Percentiles rank a stretch among this genome's conserved stretches.
These are phyloP conservation scores for Selene dorsalis DNA, from an alignment of 2,797 vertebrate species.

Conservation along the genomic window DNA sequence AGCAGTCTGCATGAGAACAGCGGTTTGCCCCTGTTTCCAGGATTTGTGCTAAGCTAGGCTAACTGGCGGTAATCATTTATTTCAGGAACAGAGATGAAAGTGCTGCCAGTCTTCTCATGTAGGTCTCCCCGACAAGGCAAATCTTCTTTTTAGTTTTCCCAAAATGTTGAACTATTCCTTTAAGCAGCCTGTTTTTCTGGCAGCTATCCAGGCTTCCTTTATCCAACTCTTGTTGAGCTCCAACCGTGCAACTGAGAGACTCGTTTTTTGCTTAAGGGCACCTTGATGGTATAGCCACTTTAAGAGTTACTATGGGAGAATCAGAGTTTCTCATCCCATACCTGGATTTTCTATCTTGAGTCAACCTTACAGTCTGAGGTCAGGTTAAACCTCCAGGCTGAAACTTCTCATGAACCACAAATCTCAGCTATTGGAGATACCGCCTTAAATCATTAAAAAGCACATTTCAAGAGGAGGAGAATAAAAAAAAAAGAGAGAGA, in stretches of 20 bases:
- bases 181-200: not conserved
- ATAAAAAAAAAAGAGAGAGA: not conserved
- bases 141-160: not conserved
- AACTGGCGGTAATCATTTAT: not conserved
- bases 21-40: not conserved
- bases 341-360: conserved; percentile 22
- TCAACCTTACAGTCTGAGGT: conserved; percentile 13
- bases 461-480: conserved; percentile 15
- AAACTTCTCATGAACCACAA: not conserved
- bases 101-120: conserved; percentile 6
- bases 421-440: not conserved
- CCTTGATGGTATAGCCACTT: conserved; percentile 17
- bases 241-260: conserved; percentile 13
- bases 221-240: conserved; percentile 8
- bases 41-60: not conserved
- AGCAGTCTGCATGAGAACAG: not conserved
- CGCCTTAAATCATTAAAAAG: conserved; percentile 20
- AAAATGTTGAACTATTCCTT: conserved; percentile 2
- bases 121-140: not conserved
- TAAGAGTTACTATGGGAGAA: conserved; percentile 1
- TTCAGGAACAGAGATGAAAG: not conserved
- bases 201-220: not conserved
- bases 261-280: conserved; percentile 27
- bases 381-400: not conserved
- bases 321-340: conserved; percentile 14